Evolutionary conservation across 2,113 vertebrate species (phyloP), one percentile per base, ranked within the genome.

Genomic region (Lepus timidus): DNA sequence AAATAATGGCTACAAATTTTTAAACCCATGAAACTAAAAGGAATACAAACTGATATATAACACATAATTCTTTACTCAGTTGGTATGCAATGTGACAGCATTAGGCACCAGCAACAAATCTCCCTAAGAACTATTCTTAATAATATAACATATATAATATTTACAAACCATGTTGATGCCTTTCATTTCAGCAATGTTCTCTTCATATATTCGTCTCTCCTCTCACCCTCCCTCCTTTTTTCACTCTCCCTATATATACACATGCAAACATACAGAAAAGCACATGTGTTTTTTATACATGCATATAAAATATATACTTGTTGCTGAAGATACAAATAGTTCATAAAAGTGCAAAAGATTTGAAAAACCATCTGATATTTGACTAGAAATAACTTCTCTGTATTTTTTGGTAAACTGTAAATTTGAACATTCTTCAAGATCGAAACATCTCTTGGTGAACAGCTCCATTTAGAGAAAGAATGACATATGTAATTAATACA

Each of bases 361-460:
- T 81, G 62, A n/a, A 36, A 76, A 94, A 71, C 67, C 12, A 82
- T 6, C 51, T 76, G 55, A 51, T 83, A n/a, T 85, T 83, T 79
- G 90, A 17, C 76, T 5, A 64, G 73, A 84, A 92, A 88, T 67
- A 94, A 51, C 19, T 80, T 20, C 16, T 4, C 12, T 82, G 1
- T 33, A 82, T 29, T 76, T 93, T 94, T 71, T 73, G 27, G 31
- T 88, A 89, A 94, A 91, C 23, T 80, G 4, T 49, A 93, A 91
- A 95, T 91, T 9, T 27, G 94, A 93, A 91, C 27, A 75, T 73
- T 9, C 31, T 96, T 90, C 33, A 89, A 90, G 65, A 91, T 65
- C 25, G 89, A 92, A 82, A 23, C 80, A 78, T 75, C 27, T 73
- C 75, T 86, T 67, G 94, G 13, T 65, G 36, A 92, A 49, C 17